A percentile compares a stretch with the other conserved stretches of the same genome.
Conservation (phyloP, 2,113 vertebrate species). For the Cichladusa arquata region DNA sequence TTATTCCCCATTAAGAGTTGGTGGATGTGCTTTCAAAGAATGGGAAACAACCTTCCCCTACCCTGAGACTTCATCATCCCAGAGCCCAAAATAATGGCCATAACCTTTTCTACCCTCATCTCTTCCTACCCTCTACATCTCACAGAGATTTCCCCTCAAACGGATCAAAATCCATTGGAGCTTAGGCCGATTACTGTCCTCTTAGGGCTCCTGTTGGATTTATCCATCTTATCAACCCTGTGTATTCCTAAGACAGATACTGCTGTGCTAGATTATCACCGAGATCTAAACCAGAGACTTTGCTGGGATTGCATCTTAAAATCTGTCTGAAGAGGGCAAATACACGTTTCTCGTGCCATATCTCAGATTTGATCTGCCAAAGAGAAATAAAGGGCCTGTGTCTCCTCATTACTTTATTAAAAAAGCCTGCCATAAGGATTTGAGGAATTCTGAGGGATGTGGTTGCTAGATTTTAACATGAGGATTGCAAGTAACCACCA, state of each 20-base stretch:
- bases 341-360: fast-evolving
- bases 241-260: conserved; percentile 13
- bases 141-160: not conserved
- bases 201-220: not conserved
- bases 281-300: conserved; percentile 29
- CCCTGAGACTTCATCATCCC: not conserved
- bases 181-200: not conserved
- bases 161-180: not conserved
- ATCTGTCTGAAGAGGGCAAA: not conserved
- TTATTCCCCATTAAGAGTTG: fast-evolving
- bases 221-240: not conserved
- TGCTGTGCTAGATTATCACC: not conserved
- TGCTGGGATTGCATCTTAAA: not conserved
- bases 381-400: not conserved
- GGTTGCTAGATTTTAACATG: not conserved
- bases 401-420: not conserved
- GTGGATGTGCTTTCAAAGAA: not conserved
- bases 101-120: not conserved
- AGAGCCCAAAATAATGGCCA: not conserved
- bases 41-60: not conserved
- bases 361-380: not conserved
- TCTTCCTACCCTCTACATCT: not conserved
- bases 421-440: not conserved
- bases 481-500: not conserved
- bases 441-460: not conserved